A percentile compares a stretch with the other conserved stretches of the same genome.
These are phyloP conservation scores for Crotalus tigris DNA, from an alignment of 2,113 vertebrate genomes.

Conservation along the genomic window DNA sequence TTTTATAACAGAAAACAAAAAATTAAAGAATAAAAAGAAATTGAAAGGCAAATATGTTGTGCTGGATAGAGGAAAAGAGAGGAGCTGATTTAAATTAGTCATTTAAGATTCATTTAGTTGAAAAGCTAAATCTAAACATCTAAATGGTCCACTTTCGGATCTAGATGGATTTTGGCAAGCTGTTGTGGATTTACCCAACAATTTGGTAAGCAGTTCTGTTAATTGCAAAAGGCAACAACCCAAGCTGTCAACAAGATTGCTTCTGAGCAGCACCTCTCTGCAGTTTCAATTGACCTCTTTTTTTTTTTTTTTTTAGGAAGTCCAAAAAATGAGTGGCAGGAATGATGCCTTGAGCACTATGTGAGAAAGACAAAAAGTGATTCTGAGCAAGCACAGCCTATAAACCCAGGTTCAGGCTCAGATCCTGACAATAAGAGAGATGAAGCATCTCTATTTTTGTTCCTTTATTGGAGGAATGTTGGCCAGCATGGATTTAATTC, in stretches of 20 bases:
- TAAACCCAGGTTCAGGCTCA: neutral
- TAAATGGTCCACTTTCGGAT: neutral
- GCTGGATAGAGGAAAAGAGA: neutral
- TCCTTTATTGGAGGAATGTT: neutral
- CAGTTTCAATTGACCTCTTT: neutral
- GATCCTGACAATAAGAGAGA: neutral
- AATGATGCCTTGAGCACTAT: neutral
- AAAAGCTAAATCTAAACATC: slow-evolving; percentile 1
- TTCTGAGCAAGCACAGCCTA: neutral
- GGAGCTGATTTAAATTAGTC: neutral
- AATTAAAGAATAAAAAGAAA: neutral
- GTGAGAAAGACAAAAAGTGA: neutral
- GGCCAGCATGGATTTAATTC: neutral
- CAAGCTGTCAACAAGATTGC: neutral
- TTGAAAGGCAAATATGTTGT: neutral
- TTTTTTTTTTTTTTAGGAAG: neutral
- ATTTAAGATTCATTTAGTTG: neutral
- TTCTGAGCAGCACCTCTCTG: neutral
- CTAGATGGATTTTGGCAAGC: neutral
- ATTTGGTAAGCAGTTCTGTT: neutral
- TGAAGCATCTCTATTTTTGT: neutral
- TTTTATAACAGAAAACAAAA: neutral
- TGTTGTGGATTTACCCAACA: neutral
- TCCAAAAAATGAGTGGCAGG: neutral
- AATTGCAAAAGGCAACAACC: neutral